phyloP scores from a whole-genome alignment of 2,797 vertebrate genomes.

The Bovichtus diacanthus region DNA sequence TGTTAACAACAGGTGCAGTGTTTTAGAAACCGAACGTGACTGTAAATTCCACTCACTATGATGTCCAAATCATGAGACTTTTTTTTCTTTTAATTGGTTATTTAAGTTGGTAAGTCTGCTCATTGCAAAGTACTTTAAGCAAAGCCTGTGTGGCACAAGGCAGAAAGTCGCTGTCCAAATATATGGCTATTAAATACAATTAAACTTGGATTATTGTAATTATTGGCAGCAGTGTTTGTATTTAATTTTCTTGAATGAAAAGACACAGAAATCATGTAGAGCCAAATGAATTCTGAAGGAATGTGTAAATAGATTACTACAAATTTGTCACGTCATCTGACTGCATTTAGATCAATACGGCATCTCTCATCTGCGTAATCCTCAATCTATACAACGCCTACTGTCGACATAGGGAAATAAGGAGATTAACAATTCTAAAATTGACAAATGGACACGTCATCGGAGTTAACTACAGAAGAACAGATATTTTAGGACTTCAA shows the following conservation, averaged over 20 bases:
- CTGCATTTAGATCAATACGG: constrained; percentile 41
- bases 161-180: not conserved
- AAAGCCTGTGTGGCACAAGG: not conserved
- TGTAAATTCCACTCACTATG: not conserved
- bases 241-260: not conserved
- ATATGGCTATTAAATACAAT: not conserved
- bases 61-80: not conserved
- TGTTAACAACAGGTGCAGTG: constrained; percentile 8
- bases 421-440: constrained; percentile 21
- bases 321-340: constrained; percentile 34
- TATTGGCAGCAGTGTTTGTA: not conserved
- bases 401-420: constrained; percentile 40
- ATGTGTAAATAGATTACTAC: not conserved
- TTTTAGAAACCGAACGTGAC: not conserved
- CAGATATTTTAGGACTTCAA: not conserved
- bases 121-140: not conserved
- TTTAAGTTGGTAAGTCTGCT: not conserved
- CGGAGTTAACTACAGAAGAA: constrained; percentile 28
- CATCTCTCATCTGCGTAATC: constrained; percentile 50
- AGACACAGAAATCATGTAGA: not conserved
- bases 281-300: not conserved
- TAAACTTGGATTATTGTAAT: not conserved
- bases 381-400: constrained; percentile 30
- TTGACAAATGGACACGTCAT: constrained; percentile 10
- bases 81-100: not conserved